Evolutionary conservation across 2,888 invertebrate genomes (phyloP).

Genomic region (Eupithecia tripunctaria): DNA sequence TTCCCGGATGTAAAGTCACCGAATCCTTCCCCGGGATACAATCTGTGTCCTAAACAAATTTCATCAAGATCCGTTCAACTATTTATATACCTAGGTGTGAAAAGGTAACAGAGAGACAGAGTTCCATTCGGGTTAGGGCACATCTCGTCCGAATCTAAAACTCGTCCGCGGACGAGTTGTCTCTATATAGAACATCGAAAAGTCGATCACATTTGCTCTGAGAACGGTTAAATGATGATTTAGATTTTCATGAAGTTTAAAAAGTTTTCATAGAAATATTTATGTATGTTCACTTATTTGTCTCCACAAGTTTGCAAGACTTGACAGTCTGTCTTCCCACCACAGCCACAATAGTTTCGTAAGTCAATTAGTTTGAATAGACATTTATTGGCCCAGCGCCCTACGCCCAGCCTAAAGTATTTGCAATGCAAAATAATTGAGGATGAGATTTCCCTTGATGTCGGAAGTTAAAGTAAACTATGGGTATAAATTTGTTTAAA

Average conservation of each 20-base stretch:
- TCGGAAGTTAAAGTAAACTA: constrained; percentile 2
- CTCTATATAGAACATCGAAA: neutral
- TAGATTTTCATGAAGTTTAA: neutral
- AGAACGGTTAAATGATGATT: neutral
- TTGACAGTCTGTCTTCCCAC: neutral
- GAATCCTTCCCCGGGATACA: too few species aligned
- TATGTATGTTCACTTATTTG: neutral
- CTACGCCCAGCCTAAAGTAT: neutral
- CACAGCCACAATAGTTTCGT: neutral
- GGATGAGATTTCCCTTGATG: constrained; percentile 3
- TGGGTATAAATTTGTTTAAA: constrained; percentile 1
- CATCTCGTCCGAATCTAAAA: too few species aligned
- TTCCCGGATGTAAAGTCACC: too few species aligned
- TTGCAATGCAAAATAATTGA: neutral
- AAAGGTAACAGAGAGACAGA: neutral
- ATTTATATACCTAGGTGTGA: neutral
- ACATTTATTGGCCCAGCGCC: constrained; percentile 1
- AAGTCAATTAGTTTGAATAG: neutral
- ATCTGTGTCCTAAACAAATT: too few species aligned
- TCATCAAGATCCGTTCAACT: too few species aligned
- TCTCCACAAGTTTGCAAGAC: neutral
- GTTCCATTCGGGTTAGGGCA: too few species aligned
- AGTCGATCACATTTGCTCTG: neutral
- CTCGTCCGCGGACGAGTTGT: too few species aligned
- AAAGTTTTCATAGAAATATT: neutral